These are phyloP conservation scores for Anoplolepis gracilipes DNA, from an alignment of 1,140 invertebrate species.

Conservation along the genomic window DNA sequence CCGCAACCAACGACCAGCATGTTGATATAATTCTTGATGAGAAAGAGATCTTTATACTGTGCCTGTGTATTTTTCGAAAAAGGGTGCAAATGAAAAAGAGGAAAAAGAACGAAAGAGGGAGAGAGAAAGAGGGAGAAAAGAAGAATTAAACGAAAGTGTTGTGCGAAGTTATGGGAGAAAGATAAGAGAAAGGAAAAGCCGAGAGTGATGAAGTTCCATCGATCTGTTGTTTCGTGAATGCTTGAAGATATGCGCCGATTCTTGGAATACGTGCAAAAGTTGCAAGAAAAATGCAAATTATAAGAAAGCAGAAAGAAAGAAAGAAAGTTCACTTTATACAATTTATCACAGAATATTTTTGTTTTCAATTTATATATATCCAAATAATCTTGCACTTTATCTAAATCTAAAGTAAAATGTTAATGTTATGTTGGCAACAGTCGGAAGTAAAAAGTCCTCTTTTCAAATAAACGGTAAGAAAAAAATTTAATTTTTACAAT, in stretches of 20 bases:
- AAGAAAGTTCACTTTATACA: not conserved
- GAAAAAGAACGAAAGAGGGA: slow-evolving; percentile 28
- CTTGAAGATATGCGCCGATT: not conserved
- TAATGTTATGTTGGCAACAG: no score
- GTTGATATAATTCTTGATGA: slow-evolving; percentile 65
- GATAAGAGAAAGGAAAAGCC: slow-evolving; percentile 37
- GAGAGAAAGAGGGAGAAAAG: slow-evolving; percentile 29
- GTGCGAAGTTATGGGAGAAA: slow-evolving; percentile 25
- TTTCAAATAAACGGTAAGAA: not conserved
- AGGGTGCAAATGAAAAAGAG: not conserved
- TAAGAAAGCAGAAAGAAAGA: not conserved
- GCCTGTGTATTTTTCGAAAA: slow-evolving; percentile 15
- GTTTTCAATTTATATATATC: not conserved
- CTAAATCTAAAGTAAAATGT: not conserved
- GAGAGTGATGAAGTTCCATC: slow-evolving; percentile 4
- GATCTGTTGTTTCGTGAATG: slow-evolving; percentile 21
- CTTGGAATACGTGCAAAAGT: not conserved
- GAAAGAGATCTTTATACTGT: slow-evolving; percentile 44
- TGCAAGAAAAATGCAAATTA: not conserved
- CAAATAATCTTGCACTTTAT: not conserved
- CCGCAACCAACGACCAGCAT: slow-evolving; percentile 59
- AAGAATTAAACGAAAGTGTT: slow-evolving; percentile 35
- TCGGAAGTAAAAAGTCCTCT: not conserved
- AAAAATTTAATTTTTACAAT: not conserved
- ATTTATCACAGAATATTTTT: not conserved